Percentiles rank a stretch among this genome's conserved stretches.
phyloP scores from a whole-genome alignment of 2,888 invertebrate species.

The Tipula helvola region DNA sequence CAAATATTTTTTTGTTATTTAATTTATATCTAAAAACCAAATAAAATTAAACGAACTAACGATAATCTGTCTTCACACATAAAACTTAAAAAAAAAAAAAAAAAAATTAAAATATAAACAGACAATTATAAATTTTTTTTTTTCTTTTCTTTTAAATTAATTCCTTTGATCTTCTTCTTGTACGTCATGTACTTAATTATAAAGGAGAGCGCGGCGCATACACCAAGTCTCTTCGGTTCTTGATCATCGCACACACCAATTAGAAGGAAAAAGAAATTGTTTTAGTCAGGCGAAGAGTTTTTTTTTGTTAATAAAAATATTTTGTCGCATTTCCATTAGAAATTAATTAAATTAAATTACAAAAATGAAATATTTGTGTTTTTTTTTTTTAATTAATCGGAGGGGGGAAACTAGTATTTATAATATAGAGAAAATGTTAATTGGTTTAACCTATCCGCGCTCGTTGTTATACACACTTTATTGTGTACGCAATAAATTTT shows the following conservation, averaged over 20 bases:
- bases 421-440: not conserved
- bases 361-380: not conserved
- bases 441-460: not conserved
- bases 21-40: not conserved
- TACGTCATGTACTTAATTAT: not conserved
- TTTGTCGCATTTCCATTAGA: conserved; percentile 4
- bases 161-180: not conserved
- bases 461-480: not conserved
- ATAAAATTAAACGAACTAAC: not conserved
- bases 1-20: not conserved
- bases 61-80: not conserved
- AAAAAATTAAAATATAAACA: not conserved
- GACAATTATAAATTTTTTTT: not conserved
- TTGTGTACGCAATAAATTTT: not conserved
- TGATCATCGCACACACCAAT: not conserved
- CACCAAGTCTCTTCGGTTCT: not conserved
- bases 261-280: not conserved
- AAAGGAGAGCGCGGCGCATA: not conserved
- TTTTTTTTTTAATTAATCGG: not conserved
- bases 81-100: not conserved
- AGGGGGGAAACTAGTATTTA: not conserved
- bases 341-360: not conserved
- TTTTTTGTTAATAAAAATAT: not conserved
- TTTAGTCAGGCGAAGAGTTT: not conserved
- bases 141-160: not conserved